Evolutionary conservation across 2,888 invertebrate genomes (phyloP).

Genomic region (Eristalis pertinax): DNA sequence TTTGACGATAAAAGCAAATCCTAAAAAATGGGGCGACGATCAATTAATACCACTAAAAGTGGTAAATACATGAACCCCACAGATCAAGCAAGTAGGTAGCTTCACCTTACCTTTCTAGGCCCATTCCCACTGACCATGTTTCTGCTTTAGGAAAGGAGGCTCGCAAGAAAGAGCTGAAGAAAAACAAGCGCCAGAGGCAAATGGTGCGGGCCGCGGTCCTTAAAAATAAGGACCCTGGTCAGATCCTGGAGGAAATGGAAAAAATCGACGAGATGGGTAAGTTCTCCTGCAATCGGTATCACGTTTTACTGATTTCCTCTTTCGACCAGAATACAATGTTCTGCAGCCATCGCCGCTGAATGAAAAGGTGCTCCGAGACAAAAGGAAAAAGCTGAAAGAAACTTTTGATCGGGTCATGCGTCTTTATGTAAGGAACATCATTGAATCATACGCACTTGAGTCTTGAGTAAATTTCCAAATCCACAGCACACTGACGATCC

Average conservation of each 20-base stretch:
- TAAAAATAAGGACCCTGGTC: constrained; percentile 98
- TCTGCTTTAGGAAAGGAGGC: constrained; percentile 93
- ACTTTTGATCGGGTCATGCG: constrained; percentile 96
- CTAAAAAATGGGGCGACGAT: constrained; percentile 93
- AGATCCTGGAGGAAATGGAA: constrained; percentile 97
- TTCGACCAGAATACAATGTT: constrained; percentile 92
- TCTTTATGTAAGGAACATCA: constrained; percentile 92
- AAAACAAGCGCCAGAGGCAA: constrained; percentile 98
- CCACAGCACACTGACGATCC: constrained; percentile 96
- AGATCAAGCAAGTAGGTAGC: constrained; percentile 96
- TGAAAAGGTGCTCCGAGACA: constrained; percentile 98
- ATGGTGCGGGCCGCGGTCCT: constrained; percentile 97
- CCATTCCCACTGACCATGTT: background rate
- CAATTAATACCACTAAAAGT: constrained; percentile 99
- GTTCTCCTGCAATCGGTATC: constrained; percentile 59
- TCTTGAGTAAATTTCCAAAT: background rate
- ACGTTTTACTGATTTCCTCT: background rate
- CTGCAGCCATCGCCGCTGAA: constrained; percentile 96
- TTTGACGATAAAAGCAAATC: background rate
- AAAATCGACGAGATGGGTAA: constrained; percentile 99
- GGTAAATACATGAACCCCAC: constrained; percentile 99
- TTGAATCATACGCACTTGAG: too few relatives aligned
- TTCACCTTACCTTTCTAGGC: background rate
- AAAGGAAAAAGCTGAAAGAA: constrained; percentile 96
- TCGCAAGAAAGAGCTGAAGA: constrained; percentile 97